Evolutionary conservation across 35 echinoderm and acorn worm species (phyloP).

Genomic region (Strongylocentrotus purpuratus): DNA sequence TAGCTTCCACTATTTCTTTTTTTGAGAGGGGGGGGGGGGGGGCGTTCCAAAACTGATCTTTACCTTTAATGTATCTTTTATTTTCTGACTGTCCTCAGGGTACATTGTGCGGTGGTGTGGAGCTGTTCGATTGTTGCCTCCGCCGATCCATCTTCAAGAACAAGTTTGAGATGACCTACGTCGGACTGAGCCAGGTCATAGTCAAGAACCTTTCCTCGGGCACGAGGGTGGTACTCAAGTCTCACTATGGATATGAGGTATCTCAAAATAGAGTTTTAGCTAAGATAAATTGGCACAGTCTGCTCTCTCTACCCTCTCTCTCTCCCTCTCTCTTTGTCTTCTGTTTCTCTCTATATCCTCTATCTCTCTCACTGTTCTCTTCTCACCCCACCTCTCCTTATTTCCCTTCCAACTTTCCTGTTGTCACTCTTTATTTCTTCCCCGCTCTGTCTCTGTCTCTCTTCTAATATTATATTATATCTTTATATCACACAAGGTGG

Average conservation of each 20-base stretch:
- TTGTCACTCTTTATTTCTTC: too few species aligned
- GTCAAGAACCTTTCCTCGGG: constrained; percentile 95
- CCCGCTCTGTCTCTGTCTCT: too few species aligned
- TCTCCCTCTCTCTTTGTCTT: neutral
- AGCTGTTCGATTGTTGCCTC: constrained; percentile 97
- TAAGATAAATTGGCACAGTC: neutral
- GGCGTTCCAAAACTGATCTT: too few species aligned
- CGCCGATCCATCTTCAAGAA: constrained; percentile 97
- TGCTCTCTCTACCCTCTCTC: neutral
- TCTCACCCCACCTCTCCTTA: too few species aligned
- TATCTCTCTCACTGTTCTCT: neutral
- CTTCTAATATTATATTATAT: too few species aligned
- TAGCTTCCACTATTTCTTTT: too few species aligned
- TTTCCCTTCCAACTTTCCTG: too few species aligned
- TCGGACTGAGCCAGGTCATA: constrained; percentile 93
- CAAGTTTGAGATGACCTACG: constrained; percentile 99
- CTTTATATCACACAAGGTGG: too few species aligned
- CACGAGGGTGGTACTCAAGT: constrained; percentile 92
- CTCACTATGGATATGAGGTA: constrained; percentile 99
- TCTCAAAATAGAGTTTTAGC: neutral
- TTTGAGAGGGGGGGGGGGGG: too few species aligned
- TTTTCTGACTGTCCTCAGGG: constrained; percentile 58
- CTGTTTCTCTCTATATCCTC: neutral
- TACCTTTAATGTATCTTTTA: too few species aligned
- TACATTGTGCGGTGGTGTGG: constrained; percentile 99